phyloP scores from a whole-genome alignment of 2,888 invertebrate species.

The Acronicta psi region DNA sequence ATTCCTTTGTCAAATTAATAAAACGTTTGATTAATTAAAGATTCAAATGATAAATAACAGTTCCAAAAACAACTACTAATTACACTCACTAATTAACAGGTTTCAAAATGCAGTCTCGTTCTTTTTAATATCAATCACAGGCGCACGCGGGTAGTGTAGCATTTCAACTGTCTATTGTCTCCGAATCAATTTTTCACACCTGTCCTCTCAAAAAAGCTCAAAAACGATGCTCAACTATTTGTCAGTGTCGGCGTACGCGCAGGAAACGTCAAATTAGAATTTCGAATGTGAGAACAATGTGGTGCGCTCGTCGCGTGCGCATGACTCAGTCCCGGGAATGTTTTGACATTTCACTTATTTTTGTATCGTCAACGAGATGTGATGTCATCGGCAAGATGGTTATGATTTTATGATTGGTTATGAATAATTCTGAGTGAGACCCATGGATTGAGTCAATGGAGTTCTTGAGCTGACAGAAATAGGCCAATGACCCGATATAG shows the following conservation, averaged over 20 bases:
- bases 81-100: constrained; percentile 48
- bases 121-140: constrained; percentile 37
- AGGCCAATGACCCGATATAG: not conserved
- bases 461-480: not conserved
- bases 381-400: constrained; percentile 38
- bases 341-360: constrained; percentile 59
- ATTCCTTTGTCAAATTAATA: no score
- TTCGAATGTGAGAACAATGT: constrained; percentile 65
- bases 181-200: constrained; percentile 50
- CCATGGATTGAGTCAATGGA: not conserved
- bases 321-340: constrained; percentile 55
- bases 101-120: constrained; percentile 17
- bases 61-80: constrained; percentile 40
- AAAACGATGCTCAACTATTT: constrained; percentile 62
- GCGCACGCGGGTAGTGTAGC: no score
- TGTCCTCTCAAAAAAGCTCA: constrained; percentile 57
- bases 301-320: constrained; percentile 44
- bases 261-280: constrained; percentile 74
- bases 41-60: constrained; percentile 11
- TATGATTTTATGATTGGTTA: constrained; percentile 26
- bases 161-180: constrained; percentile 23
- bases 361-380: constrained; percentile 26
- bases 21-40: no score
- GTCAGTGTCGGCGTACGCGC: constrained; percentile 65
- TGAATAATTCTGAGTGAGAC: constrained; percentile 7